Evolutionary conservation across 2,797 vertebrate genomes (phyloP), one percentile per base, ranked within the genome.

Genomic region (Lepus townsendii): DNA sequence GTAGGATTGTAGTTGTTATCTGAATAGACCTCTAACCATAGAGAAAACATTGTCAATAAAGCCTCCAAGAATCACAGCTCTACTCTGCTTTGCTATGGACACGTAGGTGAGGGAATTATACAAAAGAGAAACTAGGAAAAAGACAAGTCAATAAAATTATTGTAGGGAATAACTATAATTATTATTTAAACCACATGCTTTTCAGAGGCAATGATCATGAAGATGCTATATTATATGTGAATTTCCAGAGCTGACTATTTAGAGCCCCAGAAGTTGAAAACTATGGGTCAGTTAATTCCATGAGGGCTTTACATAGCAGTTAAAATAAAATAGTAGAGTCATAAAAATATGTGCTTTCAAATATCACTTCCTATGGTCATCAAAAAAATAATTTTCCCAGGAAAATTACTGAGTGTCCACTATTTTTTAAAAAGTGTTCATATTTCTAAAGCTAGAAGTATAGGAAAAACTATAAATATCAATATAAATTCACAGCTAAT

Each of bases 251-350:
- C 26, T 88, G 5, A 62, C 38, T 47, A 9, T 52, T 95, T 68
- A 32, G 50, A 76, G 88, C 4, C 19, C 83, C 57, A 91, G 65
- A 82, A 95, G 35, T 91, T 47, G 94, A 19, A 73, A 84, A 90
- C 42, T 26, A 82, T 75, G 10, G 69, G 6, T 83, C 42, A 5
- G 14, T 94, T 75, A 52, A 72, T 88, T 88, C 38, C 77, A 88
- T 27, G 19, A 90, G n/a, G 78, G 54, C 50, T 89, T 90, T 85
- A 54, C 30, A 75, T 82, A 20, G 90, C 68, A 93, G 63, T 91
- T 95, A 80, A 93, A 95, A 76, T 77, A 80, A 93, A 83, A 72
- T 90, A 88, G 84, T 93, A 93, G 84, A 77, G 79, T 86, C 27
- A 42, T 91, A 92, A 94, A 88, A 80, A 94, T 42, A 30, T 84